Evolutionary conservation across 2,113 vertebrate genomes (phyloP), one percentile per base, ranked within the genome.

Genomic region (Ia io): DNA sequence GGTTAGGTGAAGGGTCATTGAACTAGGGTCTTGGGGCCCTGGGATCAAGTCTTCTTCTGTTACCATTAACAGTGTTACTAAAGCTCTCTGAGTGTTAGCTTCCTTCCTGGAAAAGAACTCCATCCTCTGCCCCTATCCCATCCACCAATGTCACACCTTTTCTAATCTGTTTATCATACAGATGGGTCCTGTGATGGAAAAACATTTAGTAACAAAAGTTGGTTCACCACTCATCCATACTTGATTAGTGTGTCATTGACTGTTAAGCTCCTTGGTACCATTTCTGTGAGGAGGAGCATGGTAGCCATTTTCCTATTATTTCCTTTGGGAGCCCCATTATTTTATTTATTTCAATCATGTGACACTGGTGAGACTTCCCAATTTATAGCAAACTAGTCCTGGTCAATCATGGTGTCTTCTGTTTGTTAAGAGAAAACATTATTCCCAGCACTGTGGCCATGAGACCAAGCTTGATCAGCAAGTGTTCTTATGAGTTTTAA

Each of bases 161-260:
- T 88, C 28, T 89, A 23, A 16, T 42, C 14, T 77, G n/a, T 79
- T 78, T 23, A 28, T 47, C 65, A 69, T 20, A 56, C 9, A 51
- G 20, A 20, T 25, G 20, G 32, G 5, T 63, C 37, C 44, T 42
- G 10, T n/a, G 35, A 65, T 37, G 61, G 25, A 2, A 44, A 73
- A 84, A 42, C 80, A 17, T 56, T 73, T 86, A 40, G 32, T 14
- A 87, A 88, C 37, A 82, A 92, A 92, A 71, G 0, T 82, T 35
- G 79, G n/a, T 59, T 59, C 5, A 20, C 35, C 40, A 35, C 8
- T 5, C 28, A 56, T 56, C 4, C 10, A 17, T n/a, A n/a, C 6
- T 59, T 53, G 51, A 63, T 35, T 47, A 84, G 7, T 6, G 1
- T 71, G 14, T 18, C 37, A 47, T 25, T 80, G 20, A 44, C 49